Percentiles rank a stretch among this genome's conserved stretches.
Conservation (phyloP, 2,113 vertebrate genomes). For the Elephas maximus region DNA sequence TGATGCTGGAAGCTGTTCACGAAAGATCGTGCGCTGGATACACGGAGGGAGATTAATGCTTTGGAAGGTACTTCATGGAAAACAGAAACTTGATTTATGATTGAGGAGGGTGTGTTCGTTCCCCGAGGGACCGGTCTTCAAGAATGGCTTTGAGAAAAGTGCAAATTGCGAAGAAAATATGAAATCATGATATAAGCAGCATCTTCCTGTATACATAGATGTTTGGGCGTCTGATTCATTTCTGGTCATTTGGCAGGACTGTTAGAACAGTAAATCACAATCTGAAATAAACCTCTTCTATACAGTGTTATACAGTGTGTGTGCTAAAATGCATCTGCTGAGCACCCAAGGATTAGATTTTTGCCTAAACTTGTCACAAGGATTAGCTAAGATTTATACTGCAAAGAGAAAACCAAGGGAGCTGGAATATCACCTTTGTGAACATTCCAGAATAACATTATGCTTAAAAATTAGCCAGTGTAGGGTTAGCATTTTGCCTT, state of each 20-base stretch:
- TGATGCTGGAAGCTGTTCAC: slow-evolving; percentile 70
- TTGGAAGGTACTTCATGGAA: slow-evolving; percentile 71
- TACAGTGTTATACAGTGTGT: slow-evolving; percentile 62
- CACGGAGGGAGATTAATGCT: slow-evolving; percentile 65
- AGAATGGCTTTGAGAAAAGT: slow-evolving; percentile 64
- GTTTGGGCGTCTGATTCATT: slow-evolving; percentile 52
- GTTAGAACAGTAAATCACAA: slow-evolving; percentile 63
- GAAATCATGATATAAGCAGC: slow-evolving; percentile 59
- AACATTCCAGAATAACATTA: not conserved
- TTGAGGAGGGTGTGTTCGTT: slow-evolving; percentile 41
- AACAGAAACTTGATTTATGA: slow-evolving; percentile 63
- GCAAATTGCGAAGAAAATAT: slow-evolving; percentile 71
- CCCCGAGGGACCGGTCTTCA: slow-evolving; percentile 57
- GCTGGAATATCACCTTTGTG: not conserved
- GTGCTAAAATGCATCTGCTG: slow-evolving; percentile 27
- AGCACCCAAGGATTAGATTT: slow-evolving; percentile 19
- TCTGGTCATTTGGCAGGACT: slow-evolving; percentile 56
- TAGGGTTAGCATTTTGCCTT: slow-evolving; percentile 49
- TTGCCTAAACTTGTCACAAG: slow-evolving; percentile 58
- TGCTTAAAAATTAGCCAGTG: slow-evolving; percentile 16
- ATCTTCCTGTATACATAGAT: slow-evolving; percentile 58
- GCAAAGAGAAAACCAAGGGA: slow-evolving; percentile 71
- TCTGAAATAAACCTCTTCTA: slow-evolving; percentile 54
- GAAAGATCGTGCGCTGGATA: slow-evolving; percentile 39
- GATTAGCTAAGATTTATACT: slow-evolving; percentile 67